Conservation (phyloP, 2,888 invertebrate species). For the Corythucha ciliata region DNA sequence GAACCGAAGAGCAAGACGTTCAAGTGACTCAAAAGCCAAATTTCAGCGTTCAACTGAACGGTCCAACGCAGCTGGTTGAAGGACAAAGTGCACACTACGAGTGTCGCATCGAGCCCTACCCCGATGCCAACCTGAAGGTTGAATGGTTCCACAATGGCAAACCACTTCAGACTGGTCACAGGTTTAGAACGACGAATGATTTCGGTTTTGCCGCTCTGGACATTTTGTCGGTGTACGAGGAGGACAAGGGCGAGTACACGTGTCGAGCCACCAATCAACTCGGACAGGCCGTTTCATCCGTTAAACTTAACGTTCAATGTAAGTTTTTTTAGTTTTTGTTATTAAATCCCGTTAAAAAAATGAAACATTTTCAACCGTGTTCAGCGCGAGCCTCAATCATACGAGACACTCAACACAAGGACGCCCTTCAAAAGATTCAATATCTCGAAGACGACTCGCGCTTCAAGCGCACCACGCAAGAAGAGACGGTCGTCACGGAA, state of each 20-base stretch:
- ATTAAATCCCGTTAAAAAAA: background rate
- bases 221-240: constrained; percentile 83
- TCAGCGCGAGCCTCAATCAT: constrained; percentile 73
- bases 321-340: no score
- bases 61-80: constrained; percentile 74
- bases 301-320: constrained; percentile 72
- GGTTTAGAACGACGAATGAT: constrained; percentile 88
- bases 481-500: constrained; percentile 67
- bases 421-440: constrained; percentile 83
- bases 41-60: constrained; percentile 76
- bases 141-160: constrained; percentile 92
- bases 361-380: constrained; percentile 35
- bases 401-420: constrained; percentile 84
- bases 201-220: constrained; percentile 96
- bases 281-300: constrained; percentile 73
- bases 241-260: constrained; percentile 88
- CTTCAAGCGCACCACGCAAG: constrained; percentile 59
- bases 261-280: constrained; percentile 77
- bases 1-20: constrained; percentile 65
- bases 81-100: constrained; percentile 88
- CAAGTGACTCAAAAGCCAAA: constrained; percentile 71
- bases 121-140: constrained; percentile 77
- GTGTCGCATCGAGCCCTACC: constrained; percentile 83
- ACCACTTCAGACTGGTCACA: constrained; percentile 72
- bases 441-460: constrained; percentile 79